phyloP scores from a whole-genome alignment of 2,113 vertebrate genomes.

The Notarius quadriscutis region DNA sequence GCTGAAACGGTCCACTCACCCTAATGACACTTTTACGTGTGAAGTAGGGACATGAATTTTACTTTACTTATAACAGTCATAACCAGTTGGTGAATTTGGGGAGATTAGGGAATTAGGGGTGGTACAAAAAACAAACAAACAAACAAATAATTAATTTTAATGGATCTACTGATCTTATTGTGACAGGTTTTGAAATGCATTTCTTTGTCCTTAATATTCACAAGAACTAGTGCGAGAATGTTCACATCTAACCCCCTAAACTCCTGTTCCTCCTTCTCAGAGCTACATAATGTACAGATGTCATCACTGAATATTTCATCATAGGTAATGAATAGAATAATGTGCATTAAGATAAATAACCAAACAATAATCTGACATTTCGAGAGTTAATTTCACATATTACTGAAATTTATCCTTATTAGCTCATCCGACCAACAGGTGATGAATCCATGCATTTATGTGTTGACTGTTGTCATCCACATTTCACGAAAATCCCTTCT shows the following conservation, averaged over 20 bases:
- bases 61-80: background rate
- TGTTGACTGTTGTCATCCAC: too few species aligned
- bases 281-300: background rate
- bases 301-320: background rate
- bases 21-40: constrained; percentile 1
- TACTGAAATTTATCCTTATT: background rate
- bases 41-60: constrained; percentile 12
- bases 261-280: background rate
- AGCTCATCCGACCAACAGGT: too few species aligned
- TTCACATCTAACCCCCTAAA: background rate
- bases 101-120: background rate
- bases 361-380: background rate
- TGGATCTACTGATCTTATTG: background rate
- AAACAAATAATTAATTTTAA: background rate
- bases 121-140: background rate
- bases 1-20: constrained; percentile 13
- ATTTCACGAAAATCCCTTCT: too few species aligned
- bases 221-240: background rate
- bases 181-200: background rate
- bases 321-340: background rate
- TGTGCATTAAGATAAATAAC: too few species aligned
- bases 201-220: background rate
- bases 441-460: too few species aligned
- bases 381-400: background rate
- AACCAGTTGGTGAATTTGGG: background rate